Evolutionary conservation across 2,888 invertebrate species (phyloP), one percentile per base, ranked within the genome.

Genomic region (Rhamnusium bicolor): DNA sequence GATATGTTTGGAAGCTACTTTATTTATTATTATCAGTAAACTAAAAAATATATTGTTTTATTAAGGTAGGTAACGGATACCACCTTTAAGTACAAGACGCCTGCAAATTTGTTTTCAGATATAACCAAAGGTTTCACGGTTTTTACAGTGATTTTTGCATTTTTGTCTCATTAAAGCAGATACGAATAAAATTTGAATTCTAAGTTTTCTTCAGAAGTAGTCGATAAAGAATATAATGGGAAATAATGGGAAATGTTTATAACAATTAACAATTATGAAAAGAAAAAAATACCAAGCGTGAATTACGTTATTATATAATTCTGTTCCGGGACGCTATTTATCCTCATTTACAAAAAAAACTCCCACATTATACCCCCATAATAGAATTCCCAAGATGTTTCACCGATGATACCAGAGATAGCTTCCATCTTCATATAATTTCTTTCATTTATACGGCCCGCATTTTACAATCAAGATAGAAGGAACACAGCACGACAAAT

Each of bases 401-500:
- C 24, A 18, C 24, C 65, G 49, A 65, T 47, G 65, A 70, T 70
- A 63, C 56, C 27, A 18, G 27, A 68, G 71, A 66, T 67, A 62
- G 27, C 70, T 69, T 49, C 71, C 70, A 66, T 70, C 60, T 66
- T 66, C 53, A 27, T 71, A 58, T 51, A 58, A 70, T 73, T 58
- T 70, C 63, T 61, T 66, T 58, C 69, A 47, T 58, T 47, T 62
- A 49, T 61, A 51, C 47, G 14, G 73, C 75, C 75, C 78, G 76
- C 77, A 81, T 81, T 69, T 76, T 77, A 73, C 76, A 77, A 84
- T 84, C 83, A 79, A 82, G 84, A 84, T 84, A 83, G 78, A 76
- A 75, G 75, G 67, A 80, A 76, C 81, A 78, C 83, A 82, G 83
- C 84, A 83, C 83, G 84, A 84, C 84, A 84, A 84, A 85, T 84